phyloP scores from a whole-genome alignment of 2,113 vertebrate species.

The Rhodinocichla rosea region DNA sequence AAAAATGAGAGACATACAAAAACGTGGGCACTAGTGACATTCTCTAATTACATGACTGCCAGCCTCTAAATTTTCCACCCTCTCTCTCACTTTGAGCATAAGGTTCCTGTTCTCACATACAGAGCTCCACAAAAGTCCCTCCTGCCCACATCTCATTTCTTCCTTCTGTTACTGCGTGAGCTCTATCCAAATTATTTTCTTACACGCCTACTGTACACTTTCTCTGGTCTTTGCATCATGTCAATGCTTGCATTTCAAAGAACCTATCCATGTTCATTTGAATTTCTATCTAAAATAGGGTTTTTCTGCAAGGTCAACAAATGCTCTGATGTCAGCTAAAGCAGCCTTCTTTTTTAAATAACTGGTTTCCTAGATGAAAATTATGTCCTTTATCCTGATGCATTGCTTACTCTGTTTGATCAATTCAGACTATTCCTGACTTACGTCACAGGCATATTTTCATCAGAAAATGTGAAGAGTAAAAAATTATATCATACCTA shows the following conservation, averaged over 20 bases:
- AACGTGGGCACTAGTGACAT: fast-evolving
- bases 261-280: background rate
- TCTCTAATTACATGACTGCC: background rate
- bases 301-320: slow-evolving; percentile 3
- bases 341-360: background rate
- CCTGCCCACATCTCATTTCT: slow-evolving; percentile 12
- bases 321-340: background rate
- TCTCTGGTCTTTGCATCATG: background rate
- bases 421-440: background rate
- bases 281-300: background rate
- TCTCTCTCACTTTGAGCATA: background rate
- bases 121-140: background rate
- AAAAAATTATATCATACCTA: background rate
- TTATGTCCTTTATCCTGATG: background rate
- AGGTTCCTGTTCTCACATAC: slow-evolving; percentile 5
- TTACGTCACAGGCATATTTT: background rate
- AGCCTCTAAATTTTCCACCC: background rate
- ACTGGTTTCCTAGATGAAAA: background rate
- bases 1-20: background rate
- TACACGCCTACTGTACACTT: background rate
- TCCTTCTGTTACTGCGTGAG: slow-evolving; percentile 27
- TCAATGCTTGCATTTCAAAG: background rate
- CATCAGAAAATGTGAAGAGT: background rate
- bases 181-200: slow-evolving; percentile 24
- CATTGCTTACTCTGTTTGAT: background rate